Conservation (phyloP, 2,113 vertebrate genomes). For the Rhadina sibilatrix region DNA sequence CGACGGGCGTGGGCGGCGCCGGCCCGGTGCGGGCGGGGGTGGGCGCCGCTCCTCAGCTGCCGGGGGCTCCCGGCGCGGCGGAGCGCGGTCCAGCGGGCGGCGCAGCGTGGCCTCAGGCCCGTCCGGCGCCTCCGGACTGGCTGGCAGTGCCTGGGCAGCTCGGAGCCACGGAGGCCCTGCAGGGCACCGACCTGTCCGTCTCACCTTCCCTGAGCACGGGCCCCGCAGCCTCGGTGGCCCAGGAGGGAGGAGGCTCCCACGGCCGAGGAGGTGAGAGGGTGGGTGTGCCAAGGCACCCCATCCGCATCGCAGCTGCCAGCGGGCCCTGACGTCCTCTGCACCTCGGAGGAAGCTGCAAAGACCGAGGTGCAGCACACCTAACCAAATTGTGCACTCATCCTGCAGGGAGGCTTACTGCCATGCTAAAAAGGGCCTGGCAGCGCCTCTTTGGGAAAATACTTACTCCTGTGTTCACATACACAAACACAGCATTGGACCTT, state of each 20-base stretch:
- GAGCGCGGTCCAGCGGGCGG: background rate
- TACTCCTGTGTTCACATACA: rapidly evolving
- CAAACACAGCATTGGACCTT: rapidly evolving
- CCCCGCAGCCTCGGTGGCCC: background rate
- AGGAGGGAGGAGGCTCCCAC: rapidly evolving
- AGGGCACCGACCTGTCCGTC: rapidly evolving
- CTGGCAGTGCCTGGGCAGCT: background rate
- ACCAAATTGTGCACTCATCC: rapidly evolving
- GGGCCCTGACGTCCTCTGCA: rapidly evolving
- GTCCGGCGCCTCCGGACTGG: background rate
- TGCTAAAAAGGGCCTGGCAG: rapidly evolving
- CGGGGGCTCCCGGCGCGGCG: too few species aligned
- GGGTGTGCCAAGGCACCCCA: rapidly evolving
- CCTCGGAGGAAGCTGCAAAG: rapidly evolving
- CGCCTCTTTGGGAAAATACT: too few species aligned
- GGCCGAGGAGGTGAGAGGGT: rapidly evolving
- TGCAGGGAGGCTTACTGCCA: rapidly evolving
- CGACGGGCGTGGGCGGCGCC: background rate
- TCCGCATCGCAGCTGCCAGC: background rate
- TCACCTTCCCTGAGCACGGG: background rate
- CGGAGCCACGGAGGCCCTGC: background rate
- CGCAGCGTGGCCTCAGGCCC: background rate
- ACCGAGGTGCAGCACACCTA: background rate
- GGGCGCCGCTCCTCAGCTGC: too few species aligned
- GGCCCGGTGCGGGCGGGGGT: too few species aligned